Evolutionary conservation across 2,113 vertebrate genomes (phyloP), one percentile per base, ranked within the genome.

Genomic region (Ellobius talpinus): DNA sequence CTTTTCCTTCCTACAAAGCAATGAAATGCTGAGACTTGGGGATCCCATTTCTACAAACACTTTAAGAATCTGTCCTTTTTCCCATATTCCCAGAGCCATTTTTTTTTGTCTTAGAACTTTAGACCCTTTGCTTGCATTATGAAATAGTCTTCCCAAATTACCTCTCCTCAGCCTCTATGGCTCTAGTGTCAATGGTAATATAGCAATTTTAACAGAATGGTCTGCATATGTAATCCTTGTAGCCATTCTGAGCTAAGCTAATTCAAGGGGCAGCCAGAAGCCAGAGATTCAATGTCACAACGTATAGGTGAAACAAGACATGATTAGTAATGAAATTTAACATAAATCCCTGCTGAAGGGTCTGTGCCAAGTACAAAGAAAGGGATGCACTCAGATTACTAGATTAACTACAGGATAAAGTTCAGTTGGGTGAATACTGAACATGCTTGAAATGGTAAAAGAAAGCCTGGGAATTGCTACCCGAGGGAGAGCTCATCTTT

Each of bases 71-170:
- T 73, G 42, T 52, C n/a, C 42, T 92, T 81, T 94, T 58, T 94
- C 92, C 73, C 61, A 11, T 81, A 21, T 89, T 7, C 84, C 65
- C 3, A 85, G 82, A 9, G 47, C 21, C 4, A 1, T 78, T 91
- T 84, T 91, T 91, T 91, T 68, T 55, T 73, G 65, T 74, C 82
- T 79, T 47, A 63, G 86, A 85, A 17, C 42, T 52, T 65, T 7
- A 52, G 63, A 31, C 50, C 77, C 84, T 93, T 91, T 88, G 47
- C 63, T 50, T 84, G 12, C 33, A 21, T 97, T 95, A 90, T 66
- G 68, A 77, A 90, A 65, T 50, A 47, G 82, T 73, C 61, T 55
- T 91, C 70, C 76, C 55, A 78, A 73, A 39, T 91, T 31, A 84
- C 55, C 36, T 29, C 29, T 58, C 7, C 31, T 65, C 36, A n/a